Percentiles rank a stretch among this genome's conserved stretches.
Evolutionary conservation across 2,888 invertebrate genomes (phyloP).

Genomic region (Drosophila longiperda): DNA sequence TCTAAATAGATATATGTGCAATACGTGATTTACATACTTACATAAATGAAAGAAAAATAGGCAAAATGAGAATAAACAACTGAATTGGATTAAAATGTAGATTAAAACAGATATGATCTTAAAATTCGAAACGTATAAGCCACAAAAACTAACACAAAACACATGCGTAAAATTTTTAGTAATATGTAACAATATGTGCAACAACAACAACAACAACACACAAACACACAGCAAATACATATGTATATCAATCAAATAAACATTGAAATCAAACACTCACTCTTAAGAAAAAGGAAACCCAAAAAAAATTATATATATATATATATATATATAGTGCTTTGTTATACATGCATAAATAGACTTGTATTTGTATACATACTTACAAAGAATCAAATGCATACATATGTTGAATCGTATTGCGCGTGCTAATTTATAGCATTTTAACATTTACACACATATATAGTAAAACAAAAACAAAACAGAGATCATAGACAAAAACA

Average conservation of each 20-base stretch:
- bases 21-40: constrained; percentile 60
- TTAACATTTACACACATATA: constrained; percentile 52
- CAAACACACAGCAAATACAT: constrained; percentile 21
- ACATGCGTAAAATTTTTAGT: constrained; percentile 17
- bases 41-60: constrained; percentile 16
- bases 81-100: constrained; percentile 19
- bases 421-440: constrained; percentile 50
- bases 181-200: constrained; percentile 23
- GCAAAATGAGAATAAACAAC: constrained; percentile 26
- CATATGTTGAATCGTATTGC: constrained; percentile 46
- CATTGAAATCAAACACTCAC: constrained; percentile 18
- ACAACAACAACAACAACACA: background rate
- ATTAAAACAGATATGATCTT: constrained; percentile 30
- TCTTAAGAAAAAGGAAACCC: constrained; percentile 3
- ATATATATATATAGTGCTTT: constrained; percentile 40
- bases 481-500: constrained; percentile 10
- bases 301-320: constrained; percentile 1
- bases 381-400: constrained; percentile 10
- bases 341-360: constrained; percentile 39
- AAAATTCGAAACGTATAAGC: constrained; percentile 13
- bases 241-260: constrained; percentile 47
- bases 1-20: constrained; percentile 47
- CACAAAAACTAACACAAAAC: constrained; percentile 18
- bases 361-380: constrained; percentile 22
- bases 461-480: constrained; percentile 13